phyloP scores from a whole-genome alignment of 2,888 invertebrate genomes.

The Ophion costatus region DNA sequence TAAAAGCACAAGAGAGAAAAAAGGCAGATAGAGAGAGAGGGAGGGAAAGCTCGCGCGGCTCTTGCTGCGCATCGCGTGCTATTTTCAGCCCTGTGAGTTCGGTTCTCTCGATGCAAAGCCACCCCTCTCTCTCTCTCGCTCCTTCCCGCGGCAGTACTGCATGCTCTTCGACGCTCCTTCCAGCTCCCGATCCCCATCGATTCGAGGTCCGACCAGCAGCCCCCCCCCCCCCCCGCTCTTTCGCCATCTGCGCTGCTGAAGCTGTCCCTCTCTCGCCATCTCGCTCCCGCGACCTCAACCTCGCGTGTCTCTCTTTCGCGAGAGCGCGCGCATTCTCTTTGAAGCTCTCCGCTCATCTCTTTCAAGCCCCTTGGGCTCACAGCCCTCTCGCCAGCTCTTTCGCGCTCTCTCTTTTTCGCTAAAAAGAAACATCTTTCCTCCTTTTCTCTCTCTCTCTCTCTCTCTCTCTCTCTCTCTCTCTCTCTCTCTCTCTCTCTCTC shows the following conservation, averaged over 20 bases:
- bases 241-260: not conserved
- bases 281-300: slow-evolving; percentile 41
- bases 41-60: slow-evolving; percentile 56
- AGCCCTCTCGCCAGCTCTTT: not conserved
- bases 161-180: slow-evolving; percentile 37
- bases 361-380: slow-evolving; percentile 27
- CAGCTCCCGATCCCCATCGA: slow-evolving; percentile 70
- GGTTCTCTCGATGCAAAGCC: slow-evolving; percentile 64
- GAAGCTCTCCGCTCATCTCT: slow-evolving; percentile 32
- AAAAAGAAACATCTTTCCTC: not conserved
- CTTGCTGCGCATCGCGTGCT: slow-evolving; percentile 62
- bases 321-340: slow-evolving; percentile 30
- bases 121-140: slow-evolving; percentile 44
- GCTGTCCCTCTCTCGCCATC: slow-evolving; percentile 30
- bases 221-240: not conserved
- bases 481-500: slow-evolving; percentile 10
- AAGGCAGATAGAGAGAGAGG: slow-evolving; percentile 48
- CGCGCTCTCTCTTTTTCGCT: not conserved
- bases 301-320: slow-evolving; percentile 17
- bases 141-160: slow-evolving; percentile 38
- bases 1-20: slow-evolving; percentile 27
- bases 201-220: slow-evolving; percentile 64
- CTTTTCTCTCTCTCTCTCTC: not conserved
- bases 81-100: slow-evolving; percentile 69
- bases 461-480: slow-evolving; percentile 6